Percentiles rank a stretch among this genome's conserved stretches.
Conservation (phyloP, 1,140 invertebrate species). For the Dreissena polymorpha region DNA sequence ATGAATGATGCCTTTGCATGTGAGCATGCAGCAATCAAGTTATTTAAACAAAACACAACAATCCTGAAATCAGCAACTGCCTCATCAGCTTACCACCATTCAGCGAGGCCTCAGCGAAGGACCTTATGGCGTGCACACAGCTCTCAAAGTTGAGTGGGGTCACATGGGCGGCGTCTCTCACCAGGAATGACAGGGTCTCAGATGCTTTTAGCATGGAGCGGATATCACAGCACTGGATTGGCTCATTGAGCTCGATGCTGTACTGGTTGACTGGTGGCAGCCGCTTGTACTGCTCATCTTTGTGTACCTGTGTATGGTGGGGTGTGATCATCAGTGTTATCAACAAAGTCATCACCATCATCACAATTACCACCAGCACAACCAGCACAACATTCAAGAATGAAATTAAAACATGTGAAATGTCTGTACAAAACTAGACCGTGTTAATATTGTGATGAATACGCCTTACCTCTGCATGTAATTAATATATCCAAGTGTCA, state of each 20-base stretch:
- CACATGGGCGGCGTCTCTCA: slow-evolving; percentile 96
- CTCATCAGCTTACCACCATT: slow-evolving; percentile 79
- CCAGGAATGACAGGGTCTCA: slow-evolving; percentile 95
- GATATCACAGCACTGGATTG: slow-evolving; percentile 88
- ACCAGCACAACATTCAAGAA: too few relatives aligned
- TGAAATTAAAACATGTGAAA: too few relatives aligned
- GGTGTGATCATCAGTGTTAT: not conserved
- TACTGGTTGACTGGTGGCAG: slow-evolving; percentile 81
- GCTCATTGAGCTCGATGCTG: slow-evolving; percentile 85
- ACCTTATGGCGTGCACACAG: slow-evolving; percentile 93
- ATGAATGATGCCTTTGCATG: too few relatives aligned
- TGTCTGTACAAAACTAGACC: too few relatives aligned
- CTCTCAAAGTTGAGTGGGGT: slow-evolving; percentile 89
- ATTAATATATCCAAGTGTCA: too few relatives aligned
- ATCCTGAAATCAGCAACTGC: too few relatives aligned
- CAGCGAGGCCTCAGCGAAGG: slow-evolving; percentile 94
- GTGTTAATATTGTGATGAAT: too few relatives aligned
- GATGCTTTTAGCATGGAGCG: slow-evolving; percentile 92
- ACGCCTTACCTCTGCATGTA: too few relatives aligned
- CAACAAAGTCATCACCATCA: too few relatives aligned
- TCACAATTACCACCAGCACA: too few relatives aligned
- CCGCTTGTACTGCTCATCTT: slow-evolving; percentile 59
- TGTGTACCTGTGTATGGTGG: slow-evolving; percentile 68
- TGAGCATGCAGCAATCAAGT: too few relatives aligned
- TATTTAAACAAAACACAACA: too few relatives aligned